Percentiles rank a stretch among this genome's conserved stretches.
Evolutionary conservation across 2,888 invertebrate species (phyloP).

Genomic region (Myathropa florea): DNA sequence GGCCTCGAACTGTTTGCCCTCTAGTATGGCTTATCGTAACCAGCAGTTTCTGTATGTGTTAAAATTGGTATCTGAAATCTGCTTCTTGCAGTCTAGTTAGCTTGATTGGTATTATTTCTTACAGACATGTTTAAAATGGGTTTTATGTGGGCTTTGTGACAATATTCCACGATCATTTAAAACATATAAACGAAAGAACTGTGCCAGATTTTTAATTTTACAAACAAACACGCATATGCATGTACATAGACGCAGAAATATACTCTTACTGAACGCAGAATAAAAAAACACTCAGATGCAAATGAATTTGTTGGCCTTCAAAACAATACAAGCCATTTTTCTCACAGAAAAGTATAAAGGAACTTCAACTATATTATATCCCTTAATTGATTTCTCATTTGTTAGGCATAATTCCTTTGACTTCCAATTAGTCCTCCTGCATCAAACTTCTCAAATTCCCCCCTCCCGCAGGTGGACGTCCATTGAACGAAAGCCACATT

Average conservation of each 20-base stretch:
- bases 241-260: background rate
- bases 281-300: background rate
- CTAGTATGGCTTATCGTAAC: no score
- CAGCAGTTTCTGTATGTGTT: no score
- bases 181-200: no score
- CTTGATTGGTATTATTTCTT: no score
- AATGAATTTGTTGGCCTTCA: background rate
- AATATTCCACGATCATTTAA: no score
- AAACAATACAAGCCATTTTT: background rate
- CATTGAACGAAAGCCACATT: slow-evolving; percentile 4
- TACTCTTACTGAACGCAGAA: background rate
- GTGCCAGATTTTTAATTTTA: no score
- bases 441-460: slow-evolving; percentile 17
- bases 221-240: background rate
- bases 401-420: slow-evolving; percentile 32
- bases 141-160: no score
- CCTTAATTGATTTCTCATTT: slow-evolving; percentile 42
- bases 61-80: no score
- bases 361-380: background rate
- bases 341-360: background rate
- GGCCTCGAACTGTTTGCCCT: no score
- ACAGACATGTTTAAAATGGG: no score
- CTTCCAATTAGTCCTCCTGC: slow-evolving; percentile 15
- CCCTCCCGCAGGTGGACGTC: background rate
- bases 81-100: no score